Conservation (phyloP, 2,888 invertebrate species). For the Lithosia quadra region DNA sequence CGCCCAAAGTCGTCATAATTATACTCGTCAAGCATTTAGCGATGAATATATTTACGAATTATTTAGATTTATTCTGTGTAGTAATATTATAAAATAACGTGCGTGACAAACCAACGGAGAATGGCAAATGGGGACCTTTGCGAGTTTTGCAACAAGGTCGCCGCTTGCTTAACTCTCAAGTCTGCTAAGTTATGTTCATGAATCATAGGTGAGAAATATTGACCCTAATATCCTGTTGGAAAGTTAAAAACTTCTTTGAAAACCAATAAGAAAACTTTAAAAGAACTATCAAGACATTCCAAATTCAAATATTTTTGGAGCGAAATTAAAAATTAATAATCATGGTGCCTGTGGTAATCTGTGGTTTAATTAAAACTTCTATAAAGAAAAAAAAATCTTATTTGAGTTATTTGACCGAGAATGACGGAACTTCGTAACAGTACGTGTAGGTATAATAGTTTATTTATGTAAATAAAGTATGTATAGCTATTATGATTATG, state of each 20-base stretch:
- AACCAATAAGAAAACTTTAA: neutral
- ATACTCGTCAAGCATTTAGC: neutral
- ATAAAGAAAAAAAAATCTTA: neutral
- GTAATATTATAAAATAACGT: slow-evolving; percentile 36
- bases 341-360: neutral
- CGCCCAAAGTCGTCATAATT: neutral
- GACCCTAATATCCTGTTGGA: slow-evolving; percentile 37
- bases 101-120: slow-evolving; percentile 74
- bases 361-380: neutral
- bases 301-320: neutral
- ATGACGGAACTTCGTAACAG: slow-evolving; percentile 12
- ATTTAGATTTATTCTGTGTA: neutral
- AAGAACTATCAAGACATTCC: neutral
- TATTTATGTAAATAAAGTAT: slow-evolving; percentile 17
- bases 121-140: slow-evolving; percentile 73
- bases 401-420: neutral
- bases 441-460: slow-evolving; percentile 3
- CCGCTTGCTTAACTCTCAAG: slow-evolving; percentile 57
- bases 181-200: slow-evolving; percentile 45
- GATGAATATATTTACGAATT: neutral
- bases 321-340: slow-evolving; percentile 2
- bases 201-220: slow-evolving; percentile 49
- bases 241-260: neutral
- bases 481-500: slow-evolving; percentile 10
- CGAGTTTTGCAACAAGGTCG: slow-evolving; percentile 76